These are phyloP conservation scores for Liasis olivaceus DNA, from an alignment of 2,797 vertebrate genomes.

Conservation along the genomic window DNA sequence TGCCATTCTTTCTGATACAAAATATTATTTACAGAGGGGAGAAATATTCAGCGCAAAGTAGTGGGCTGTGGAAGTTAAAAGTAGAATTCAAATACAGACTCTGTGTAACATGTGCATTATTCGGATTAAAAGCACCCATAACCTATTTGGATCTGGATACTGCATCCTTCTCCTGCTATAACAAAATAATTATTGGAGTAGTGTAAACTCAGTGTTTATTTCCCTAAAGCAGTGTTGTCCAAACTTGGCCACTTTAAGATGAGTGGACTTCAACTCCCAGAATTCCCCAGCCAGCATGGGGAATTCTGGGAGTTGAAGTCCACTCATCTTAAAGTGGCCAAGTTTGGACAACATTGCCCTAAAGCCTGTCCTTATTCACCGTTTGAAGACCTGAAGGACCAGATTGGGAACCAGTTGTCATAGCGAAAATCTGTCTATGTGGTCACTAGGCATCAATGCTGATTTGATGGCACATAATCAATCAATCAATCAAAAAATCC, in stretches of 20 bases:
- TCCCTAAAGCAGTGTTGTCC: not conserved
- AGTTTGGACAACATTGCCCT: too few relatives aligned
- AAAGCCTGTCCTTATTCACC: too few relatives aligned
- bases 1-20: not conserved
- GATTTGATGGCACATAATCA: not conserved
- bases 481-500: not conserved
- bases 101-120: not conserved
- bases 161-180: not conserved
- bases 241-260: too few relatives aligned
- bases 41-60: not conserved
- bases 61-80: not conserved
- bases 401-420: not conserved
- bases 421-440: not conserved
- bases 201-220: not conserved
- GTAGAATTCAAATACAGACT: not conserved
- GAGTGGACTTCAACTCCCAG: too few relatives aligned
- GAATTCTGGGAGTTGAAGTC: too few relatives aligned
- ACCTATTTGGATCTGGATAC: not conserved
- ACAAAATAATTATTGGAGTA: not conserved
- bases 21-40: not conserved
- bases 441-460: not conserved
- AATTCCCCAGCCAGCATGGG: too few relatives aligned
- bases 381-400: not conserved
- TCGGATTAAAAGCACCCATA: not conserved
- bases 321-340: too few relatives aligned